Conservation (phyloP, 2,888 invertebrate genomes). For the Cataglyphis cursor region DNA sequence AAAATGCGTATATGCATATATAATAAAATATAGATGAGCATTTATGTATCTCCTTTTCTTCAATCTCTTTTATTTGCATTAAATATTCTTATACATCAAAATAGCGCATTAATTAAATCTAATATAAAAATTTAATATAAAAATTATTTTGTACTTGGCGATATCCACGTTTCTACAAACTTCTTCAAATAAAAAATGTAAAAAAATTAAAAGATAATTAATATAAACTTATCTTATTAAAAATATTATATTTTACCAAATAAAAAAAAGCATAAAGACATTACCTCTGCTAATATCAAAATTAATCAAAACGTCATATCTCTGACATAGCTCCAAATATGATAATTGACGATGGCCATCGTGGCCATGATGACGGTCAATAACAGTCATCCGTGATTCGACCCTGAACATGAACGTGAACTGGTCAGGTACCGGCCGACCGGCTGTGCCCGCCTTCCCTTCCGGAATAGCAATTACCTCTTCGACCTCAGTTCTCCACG, state of each 20-base stretch:
- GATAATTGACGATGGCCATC: constrained; percentile 23
- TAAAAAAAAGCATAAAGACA: background rate
- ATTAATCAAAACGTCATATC: background rate
- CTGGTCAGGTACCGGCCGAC: constrained; percentile 81
- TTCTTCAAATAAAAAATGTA: background rate
- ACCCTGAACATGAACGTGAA: constrained; percentile 84
- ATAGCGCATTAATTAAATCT: background rate
- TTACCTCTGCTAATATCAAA: constrained; percentile 2
- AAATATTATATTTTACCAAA: background rate
- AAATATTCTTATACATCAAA: constrained; percentile 44
- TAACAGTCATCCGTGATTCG: constrained; percentile 80
- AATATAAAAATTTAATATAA: background rate
- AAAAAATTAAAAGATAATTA: constrained; percentile 3
- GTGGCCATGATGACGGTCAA: constrained; percentile 81
- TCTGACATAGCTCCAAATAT: background rate
- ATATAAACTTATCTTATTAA: background rate
- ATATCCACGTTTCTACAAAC: background rate
- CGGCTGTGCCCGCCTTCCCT: constrained; percentile 79
- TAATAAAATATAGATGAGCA: constrained; percentile 60
- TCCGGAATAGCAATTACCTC: constrained; percentile 81
- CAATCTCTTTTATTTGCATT: constrained; percentile 65
- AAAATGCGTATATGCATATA: constrained; percentile 62
- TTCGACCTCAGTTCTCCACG: constrained; percentile 79
- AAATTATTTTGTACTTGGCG: background rate
- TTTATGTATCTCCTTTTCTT: constrained; percentile 31